Conservation (phyloP, 2,888 invertebrate genomes). For the Ectemnius continuus region DNA sequence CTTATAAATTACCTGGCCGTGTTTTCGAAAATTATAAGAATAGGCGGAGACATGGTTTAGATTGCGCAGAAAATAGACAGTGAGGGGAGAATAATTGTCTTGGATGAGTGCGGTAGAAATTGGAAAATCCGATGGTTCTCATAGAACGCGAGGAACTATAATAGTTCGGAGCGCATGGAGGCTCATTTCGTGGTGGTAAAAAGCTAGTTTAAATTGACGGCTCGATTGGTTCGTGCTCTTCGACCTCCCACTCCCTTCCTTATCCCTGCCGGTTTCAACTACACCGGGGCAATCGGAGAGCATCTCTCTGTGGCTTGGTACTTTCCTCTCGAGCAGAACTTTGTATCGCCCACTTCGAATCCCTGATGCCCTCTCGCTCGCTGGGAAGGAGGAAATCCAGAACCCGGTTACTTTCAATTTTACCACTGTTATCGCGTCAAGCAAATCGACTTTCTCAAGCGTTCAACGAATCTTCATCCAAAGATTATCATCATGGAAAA, state of each 20-base stretch:
- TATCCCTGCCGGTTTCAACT: slow-evolving; percentile 20
- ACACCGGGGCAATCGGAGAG: slow-evolving; percentile 14
- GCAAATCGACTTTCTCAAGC: background rate
- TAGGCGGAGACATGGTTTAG: too few species aligned
- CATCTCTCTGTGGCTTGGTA: slow-evolving; percentile 19
- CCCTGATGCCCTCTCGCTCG: slow-evolving; percentile 33
- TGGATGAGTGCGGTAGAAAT: too few species aligned
- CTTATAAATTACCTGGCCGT: too few species aligned
- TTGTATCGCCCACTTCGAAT: slow-evolving; percentile 38
- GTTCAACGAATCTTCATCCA: background rate
- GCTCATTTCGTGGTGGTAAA: slow-evolving; percentile 36
- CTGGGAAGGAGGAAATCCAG: slow-evolving; percentile 4
- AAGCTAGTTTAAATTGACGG: slow-evolving; percentile 31
- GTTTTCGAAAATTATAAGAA: too few species aligned
- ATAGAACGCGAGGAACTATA: background rate
- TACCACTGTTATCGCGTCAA: background rate
- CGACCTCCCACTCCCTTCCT: slow-evolving; percentile 24
- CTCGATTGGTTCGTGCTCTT: slow-evolving; percentile 39
- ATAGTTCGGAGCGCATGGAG: slow-evolving; percentile 8
- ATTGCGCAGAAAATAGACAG: too few species aligned
- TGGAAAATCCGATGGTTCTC: background rate
- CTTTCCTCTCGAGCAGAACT: slow-evolving; percentile 49
- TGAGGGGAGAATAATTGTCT: too few species aligned
- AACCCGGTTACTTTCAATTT: background rate
- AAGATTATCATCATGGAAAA: background rate